Conservation (phyloP, 2,888 invertebrate genomes). For the Cheilosia scutellata region DNA sequence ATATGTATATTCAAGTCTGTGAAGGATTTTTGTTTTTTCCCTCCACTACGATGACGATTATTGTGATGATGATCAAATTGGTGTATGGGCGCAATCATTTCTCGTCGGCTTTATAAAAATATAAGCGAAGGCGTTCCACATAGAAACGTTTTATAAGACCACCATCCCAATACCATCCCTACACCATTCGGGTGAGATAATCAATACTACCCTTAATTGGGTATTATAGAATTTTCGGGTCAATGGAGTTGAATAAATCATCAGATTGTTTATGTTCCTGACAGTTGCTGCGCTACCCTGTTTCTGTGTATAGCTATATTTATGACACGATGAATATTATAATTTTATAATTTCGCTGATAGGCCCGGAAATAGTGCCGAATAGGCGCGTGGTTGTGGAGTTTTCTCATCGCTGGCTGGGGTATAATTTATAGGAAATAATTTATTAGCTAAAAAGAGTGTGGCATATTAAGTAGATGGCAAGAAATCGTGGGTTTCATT, state of each 20-base stretch:
- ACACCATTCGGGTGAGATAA: slow-evolving; percentile 28
- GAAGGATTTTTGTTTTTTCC: neutral
- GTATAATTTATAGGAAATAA: slow-evolving; percentile 24
- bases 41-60: slow-evolving; percentile 23
- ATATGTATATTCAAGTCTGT: slow-evolving; percentile 34
- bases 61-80: slow-evolving; percentile 49
- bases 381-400: neutral
- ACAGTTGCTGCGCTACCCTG: slow-evolving; percentile 16
- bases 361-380: slow-evolving; percentile 31
- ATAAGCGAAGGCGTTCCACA: neutral
- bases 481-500: no score
- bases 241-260: slow-evolving; percentile 62
- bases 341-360: slow-evolving; percentile 1
- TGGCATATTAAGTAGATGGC: no score
- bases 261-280: slow-evolving; percentile 33
- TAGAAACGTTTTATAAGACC: neutral
- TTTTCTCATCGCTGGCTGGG: slow-evolving; percentile 11
- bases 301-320: neutral
- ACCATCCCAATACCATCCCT: neutral
- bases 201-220: slow-evolving; percentile 70
- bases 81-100: slow-evolving; percentile 39
- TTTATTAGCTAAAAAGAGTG: neutral
- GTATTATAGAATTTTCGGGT: slow-evolving; percentile 33
- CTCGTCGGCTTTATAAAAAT: neutral
- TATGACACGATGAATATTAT: slow-evolving; percentile 23